These are phyloP conservation scores for Coptotermes formosanus DNA, from an alignment of 1,140 invertebrate genomes.

Conservation along the genomic window DNA sequence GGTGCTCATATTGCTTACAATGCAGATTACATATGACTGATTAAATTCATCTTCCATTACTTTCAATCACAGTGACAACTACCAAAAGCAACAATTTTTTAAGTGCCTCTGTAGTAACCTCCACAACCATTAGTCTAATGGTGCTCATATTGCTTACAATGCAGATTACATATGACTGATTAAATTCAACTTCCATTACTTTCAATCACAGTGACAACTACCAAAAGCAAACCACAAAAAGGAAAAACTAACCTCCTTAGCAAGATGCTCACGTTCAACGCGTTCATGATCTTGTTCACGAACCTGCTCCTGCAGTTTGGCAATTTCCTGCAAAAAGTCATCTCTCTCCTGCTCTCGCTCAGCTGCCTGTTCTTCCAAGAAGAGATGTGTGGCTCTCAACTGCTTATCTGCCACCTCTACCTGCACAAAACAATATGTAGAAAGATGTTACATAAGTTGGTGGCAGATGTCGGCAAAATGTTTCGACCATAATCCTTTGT, in stretches of 20 bases:
- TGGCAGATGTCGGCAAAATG: no score
- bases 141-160: no score
- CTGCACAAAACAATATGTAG: background rate
- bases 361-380: conserved; percentile 75
- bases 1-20: no score
- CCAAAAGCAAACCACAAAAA: background rate
- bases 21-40: no score
- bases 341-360: conserved; percentile 77
- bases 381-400: conserved; percentile 66
- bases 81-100: background rate
- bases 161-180: no score
- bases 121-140: no score
- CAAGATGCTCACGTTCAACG: conserved; percentile 38
- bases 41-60: no score
- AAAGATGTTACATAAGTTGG: no score
- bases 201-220: background rate
- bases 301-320: conserved; percentile 59
- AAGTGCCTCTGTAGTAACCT: no score
- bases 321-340: conserved; percentile 65
- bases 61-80: background rate
- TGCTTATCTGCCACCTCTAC: conserved; percentile 69
- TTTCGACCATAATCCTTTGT: no score
- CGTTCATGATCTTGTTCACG: conserved; percentile 55
- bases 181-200: no score
- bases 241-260: conserved; percentile 28